Evolutionary conservation across 2,113 vertebrate species (phyloP), one percentile per base, ranked within the genome.

Genomic region (Xiphias gladius): DNA sequence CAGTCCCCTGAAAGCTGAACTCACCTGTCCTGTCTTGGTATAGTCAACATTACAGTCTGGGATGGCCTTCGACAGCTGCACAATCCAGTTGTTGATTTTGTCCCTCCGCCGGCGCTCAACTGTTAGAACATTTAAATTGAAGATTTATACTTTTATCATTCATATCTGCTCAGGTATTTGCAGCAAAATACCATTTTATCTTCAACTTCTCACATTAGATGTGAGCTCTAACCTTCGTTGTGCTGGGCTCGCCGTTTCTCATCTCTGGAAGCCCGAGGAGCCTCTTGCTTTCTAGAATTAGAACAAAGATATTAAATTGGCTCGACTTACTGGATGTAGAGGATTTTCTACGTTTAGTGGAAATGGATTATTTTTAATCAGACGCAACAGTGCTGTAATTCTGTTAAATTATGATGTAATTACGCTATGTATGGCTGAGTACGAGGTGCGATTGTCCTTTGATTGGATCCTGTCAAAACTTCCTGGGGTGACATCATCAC

Each of bases 401-500:
- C 13, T 58, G 28, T 39, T 70, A 32, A 76, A 46, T 30, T 0
- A 39, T 35, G 32, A 84, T 28, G 22, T 76, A 82, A 70, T 97
- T 96, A 98, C 97, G 96, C 95, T 24, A 96, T 96, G 75, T 97
- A 98, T 14, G 97, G 97, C 91, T 98, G 97, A 48, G 96, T 96
- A 20, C 97, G 95, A 65, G 97, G 97, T 0, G 97, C 96, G 14
- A 99, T 97, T 41, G 97, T 97, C 76, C 97, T 94, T 93, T 97
- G 97, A 61, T 95, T 95, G 14, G 96, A 95, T 7, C 97, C 96
- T 0, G 96, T 96, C 78, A 99, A 92, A 71, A 99, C 97, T 71
- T 98, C 97, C 90, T 99, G 97, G 0, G 97, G 97, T 2, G 97
- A 97, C 97, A 99, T 99, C 97, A 99, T 99, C 87, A 99, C 97